phyloP scores from a whole-genome alignment of 1,140 invertebrate genomes.

The Caenorhabditis inopinata region DNA sequence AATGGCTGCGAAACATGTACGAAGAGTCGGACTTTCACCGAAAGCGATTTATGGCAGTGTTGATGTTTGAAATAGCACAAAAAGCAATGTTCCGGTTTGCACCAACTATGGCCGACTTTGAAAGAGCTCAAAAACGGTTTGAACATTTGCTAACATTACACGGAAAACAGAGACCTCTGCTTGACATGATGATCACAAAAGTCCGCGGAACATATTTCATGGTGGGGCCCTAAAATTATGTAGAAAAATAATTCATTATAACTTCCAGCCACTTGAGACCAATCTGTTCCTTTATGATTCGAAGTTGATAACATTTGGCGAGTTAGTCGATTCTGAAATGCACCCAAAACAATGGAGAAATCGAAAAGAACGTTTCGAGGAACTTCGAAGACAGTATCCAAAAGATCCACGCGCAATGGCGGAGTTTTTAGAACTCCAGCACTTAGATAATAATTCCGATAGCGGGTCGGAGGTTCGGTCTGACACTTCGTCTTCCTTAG shows the following conservation, averaged over 20 bases:
- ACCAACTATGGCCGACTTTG: not conserved
- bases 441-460: not conserved
- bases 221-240: not conserved
- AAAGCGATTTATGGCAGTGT: not conserved
- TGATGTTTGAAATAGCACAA: not conserved
- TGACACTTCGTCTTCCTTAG: not conserved
- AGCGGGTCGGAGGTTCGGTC: not conserved
- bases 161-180: not conserved
- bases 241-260: no score
- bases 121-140: not conserved
- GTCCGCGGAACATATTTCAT: conserved; percentile 10
- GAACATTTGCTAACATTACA: not conserved
- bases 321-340: not conserved
- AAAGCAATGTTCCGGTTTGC: not conserved
- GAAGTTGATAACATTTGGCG: not conserved
- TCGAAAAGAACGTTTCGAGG: not conserved
- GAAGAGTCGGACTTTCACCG: not conserved
- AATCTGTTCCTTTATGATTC: not conserved
- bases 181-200: conserved; percentile 2
- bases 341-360: not conserved
- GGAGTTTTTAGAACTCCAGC: not conserved
- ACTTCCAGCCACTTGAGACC: not conserved
- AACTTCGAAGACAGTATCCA: not conserved
- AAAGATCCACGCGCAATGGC: not conserved
- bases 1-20: not conserved